Evolutionary conservation across 2,888 invertebrate species (phyloP).

Genomic region (Axea sp.): DNA sequence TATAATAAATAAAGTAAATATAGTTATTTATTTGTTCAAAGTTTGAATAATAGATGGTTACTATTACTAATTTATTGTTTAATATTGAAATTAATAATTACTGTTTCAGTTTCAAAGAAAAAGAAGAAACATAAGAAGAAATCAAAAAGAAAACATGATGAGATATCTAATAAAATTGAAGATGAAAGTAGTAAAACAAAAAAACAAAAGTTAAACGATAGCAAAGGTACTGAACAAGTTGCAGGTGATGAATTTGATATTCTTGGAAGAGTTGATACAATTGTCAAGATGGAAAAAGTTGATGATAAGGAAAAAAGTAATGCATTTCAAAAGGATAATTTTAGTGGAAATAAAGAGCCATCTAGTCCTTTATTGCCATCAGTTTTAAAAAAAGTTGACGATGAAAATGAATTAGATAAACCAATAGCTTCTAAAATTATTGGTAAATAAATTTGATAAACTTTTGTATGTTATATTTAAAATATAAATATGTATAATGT

Average conservation of each 20-base stretch:
- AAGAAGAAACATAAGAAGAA: slow-evolving; percentile 76
- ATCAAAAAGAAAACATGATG: slow-evolving; percentile 73
- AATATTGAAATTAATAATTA: too few relatives aligned
- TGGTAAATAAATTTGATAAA: too few relatives aligned
- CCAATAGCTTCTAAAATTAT: slow-evolving; percentile 70
- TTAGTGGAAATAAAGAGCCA: slow-evolving; percentile 21
- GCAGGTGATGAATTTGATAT: slow-evolving; percentile 61
- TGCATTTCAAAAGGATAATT: slow-evolving; percentile 55
- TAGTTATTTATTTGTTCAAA: too few relatives aligned
- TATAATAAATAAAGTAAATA: too few relatives aligned
- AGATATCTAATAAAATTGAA: slow-evolving; percentile 66
- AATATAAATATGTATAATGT: too few relatives aligned
- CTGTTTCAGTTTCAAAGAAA: slow-evolving; percentile 68
- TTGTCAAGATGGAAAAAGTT: slow-evolving; percentile 67
- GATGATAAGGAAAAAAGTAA: slow-evolving; percentile 49
- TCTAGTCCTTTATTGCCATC: slow-evolving; percentile 69
- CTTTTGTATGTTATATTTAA: too few relatives aligned
- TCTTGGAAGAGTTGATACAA: slow-evolving; percentile 43
- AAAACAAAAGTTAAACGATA: slow-evolving; percentile 77
- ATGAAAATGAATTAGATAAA: slow-evolving; percentile 79
- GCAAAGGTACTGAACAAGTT: slow-evolving; percentile 69
- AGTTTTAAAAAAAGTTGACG: slow-evolving; percentile 74
- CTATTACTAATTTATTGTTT: too few relatives aligned
- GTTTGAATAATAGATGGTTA: too few relatives aligned
- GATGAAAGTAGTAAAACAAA: slow-evolving; percentile 1